Percentiles rank a stretch among this genome's conserved stretches.
Evolutionary conservation across 2,888 invertebrate genomes (phyloP).

Genomic region (Drosophila monieri): DNA sequence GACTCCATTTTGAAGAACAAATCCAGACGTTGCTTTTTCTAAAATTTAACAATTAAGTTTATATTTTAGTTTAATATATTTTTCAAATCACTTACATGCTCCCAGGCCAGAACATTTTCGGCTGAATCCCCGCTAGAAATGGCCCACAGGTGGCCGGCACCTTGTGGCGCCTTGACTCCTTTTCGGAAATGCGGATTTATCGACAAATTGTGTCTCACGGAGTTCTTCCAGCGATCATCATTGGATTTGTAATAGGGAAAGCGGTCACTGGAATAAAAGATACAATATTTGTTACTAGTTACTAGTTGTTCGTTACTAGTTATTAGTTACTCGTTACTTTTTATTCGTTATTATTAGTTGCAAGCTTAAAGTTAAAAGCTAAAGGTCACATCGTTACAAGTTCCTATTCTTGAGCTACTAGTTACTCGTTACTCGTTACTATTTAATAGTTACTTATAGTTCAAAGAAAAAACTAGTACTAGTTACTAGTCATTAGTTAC

Average conservation of each 20-base stretch:
- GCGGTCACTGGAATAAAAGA: constrained; percentile 90
- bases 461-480: not conserved
- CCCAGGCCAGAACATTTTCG: constrained; percentile 85
- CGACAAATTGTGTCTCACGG: constrained; percentile 94
- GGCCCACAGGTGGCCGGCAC: constrained; percentile 95
- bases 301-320: not conserved
- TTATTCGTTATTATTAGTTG: not conserved
- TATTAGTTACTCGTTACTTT: not conserved
- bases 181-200: constrained; percentile 96
- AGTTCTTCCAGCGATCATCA: constrained; percentile 97
- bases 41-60: constrained; percentile 7
- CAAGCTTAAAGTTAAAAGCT: no score
- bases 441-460: not conserved
- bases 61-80: not conserved
- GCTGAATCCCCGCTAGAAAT: constrained; percentile 88
- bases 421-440: not conserved
- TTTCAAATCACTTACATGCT: constrained; percentile 84
- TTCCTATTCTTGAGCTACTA: not conserved
- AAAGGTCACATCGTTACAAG: no score
- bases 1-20: constrained; percentile 85
- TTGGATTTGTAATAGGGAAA: constrained; percentile 95
- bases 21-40: constrained; percentile 86
- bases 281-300: no score
- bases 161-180: constrained; percentile 93
- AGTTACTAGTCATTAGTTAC: not conserved